Evolutionary conservation across 2,113 vertebrate species (phyloP).

Genomic region (Oncorhynchus tshawytscha): DNA sequence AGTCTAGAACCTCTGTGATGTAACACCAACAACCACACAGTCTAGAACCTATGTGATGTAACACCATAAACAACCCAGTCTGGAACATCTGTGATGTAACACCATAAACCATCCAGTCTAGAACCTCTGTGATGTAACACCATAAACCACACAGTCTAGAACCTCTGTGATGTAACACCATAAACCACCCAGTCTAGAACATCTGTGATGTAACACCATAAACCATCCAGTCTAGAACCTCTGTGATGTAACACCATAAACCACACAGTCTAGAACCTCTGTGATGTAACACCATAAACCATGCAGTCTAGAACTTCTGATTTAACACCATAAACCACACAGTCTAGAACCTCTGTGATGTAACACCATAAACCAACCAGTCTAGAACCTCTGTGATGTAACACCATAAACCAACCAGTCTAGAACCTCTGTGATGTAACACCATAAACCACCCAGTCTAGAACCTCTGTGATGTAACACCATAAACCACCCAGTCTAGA

Average conservation of each 20-base stretch:
- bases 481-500: not conserved
- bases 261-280: no score
- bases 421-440: constrained; percentile 14
- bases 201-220: no score
- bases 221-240: not conserved
- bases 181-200: no score
- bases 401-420: not conserved
- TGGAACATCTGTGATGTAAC: not conserved
- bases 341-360: not conserved
- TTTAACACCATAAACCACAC: not conserved
- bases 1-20: no score
- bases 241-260: not conserved
- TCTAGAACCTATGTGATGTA: no score
- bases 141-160: constrained; percentile 13
- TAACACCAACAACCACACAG: no score
- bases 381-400: not conserved
- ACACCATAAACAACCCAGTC: not conserved
- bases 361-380: not conserved
- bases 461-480: no score
- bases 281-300: not conserved
- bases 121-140: not conserved
- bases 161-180: not conserved
- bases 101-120: not conserved
- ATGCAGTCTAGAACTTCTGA: not conserved
- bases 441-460: not conserved